Evolutionary conservation across 1,140 invertebrate genomes (phyloP), one percentile per base, ranked within the genome.

Genomic region (Elymnias hypermnestra): DNA sequence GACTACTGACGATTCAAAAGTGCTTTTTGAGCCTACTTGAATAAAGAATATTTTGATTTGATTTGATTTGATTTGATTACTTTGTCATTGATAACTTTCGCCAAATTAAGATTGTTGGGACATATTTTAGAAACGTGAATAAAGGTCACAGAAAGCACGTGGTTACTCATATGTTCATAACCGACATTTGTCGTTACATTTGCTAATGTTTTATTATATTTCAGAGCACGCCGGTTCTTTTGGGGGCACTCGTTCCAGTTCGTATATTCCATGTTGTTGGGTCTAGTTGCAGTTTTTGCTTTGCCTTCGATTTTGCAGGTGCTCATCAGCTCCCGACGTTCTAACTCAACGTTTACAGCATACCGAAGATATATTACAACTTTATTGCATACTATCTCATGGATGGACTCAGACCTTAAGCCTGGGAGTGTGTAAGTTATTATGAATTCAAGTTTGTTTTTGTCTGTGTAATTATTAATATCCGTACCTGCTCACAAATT

Each of bases 341-440:
- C 91, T 0, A 87, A 87, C n/a, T 88, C 87, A 3, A 77, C 87
- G 0, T 82, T 85, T 8, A 87, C 87, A 0, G 91, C 94, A 0
- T 94, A 94, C 70, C 89, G 88, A 40, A 87, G 95, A 54, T 96
- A 96, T 63, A 63, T 93, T 1, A 88, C 88, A 1, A 94, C 92
- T 0, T 83, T 93, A 18, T 76, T 91, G 2, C 92, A 95, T 56
- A 90, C 92, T 13, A 73, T 89, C 2, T 66, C 88, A 1, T 96
- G 94, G 94, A 94, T 93, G 58, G 72, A 88, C 9, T 81, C 89
- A 22, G 85, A 91, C 15, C 84, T 93, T 6, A 72, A 81, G 31
- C 81, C 78, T 33, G 72, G 86, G n/a, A 76, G 74, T 44, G 19
- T 48, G 29, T 33, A 33, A 33, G 29, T 33, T 33, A 12, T 12